Base-by-base conservation (phyloP, 2,113 vertebrate genomes). In the Delphinus delphis region DNA sequence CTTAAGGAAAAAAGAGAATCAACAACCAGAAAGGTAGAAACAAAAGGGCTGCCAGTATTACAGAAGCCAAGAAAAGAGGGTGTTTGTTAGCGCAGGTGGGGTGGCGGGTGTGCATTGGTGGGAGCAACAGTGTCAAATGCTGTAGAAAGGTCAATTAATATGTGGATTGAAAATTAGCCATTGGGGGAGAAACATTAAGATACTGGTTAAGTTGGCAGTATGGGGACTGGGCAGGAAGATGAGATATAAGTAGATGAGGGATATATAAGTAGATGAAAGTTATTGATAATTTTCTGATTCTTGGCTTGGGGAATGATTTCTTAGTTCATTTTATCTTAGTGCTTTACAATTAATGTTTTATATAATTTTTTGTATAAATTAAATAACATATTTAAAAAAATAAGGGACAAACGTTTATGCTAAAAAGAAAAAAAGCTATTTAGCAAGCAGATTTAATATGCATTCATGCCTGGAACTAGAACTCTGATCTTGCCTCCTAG, bases 291-390 rank as follows among this genome's bases (percentile, higher is more conserved):
- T 85, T 88, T 89, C n/a, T 58, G 65, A 88, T 63, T 90, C 67
- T 92, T 93, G 70, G 44, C 60, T 58, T 60, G 18, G 12, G 33
- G 18, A n/a, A n/a, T 93, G 21, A 76, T 82, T 93, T 95, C 53
- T 20, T 92, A 71, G 25, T 93, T 90, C 17, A 44, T 91, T 88
- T 36, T 80, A 73, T 50, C 60, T 65, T 91, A 58, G 70, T 96
- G 71, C 31, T 92, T 94, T 95, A 73, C 17, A 53, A 88, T 74
- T 82, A 50, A 90, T 68, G 33, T 90, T 93, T 92, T 33, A 55
- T 47, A 50, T 79, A 74, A 21, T 83, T 14, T 85, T 81, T 20
- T 41, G 6, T 67, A 8, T 76, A 21, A 70, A 74, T 84, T 15
- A 84, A 93, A 79, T 95, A 88, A 74, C 76, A 73, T 31, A 58